Percentiles rank a stretch among this genome's conserved stretches.
These are phyloP conservation scores for Bryconaethiops microstoma DNA, from an alignment of 2,797 vertebrate genomes.

Conservation along the genomic window DNA sequence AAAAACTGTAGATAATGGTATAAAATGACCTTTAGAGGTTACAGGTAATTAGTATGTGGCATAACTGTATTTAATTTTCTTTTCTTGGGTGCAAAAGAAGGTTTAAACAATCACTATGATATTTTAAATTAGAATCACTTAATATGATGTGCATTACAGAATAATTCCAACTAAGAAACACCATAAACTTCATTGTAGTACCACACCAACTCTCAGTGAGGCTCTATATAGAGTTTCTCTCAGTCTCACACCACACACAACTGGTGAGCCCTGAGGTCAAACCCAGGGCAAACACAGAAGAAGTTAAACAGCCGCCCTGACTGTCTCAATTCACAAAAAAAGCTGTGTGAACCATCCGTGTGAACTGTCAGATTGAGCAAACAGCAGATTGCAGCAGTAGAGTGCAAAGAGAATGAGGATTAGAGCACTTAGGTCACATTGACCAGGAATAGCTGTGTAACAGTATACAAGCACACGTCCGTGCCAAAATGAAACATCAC, in stretches of 20 bases:
- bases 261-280: constrained; percentile 7
- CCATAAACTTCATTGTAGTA: no score
- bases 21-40: no score
- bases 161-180: no score
- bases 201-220: neutral
- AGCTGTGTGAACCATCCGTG: constrained; percentile 23
- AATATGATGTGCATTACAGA: no score
- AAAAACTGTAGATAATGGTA: no score
- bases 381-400: constrained; percentile 20
- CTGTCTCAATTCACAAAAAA: constrained; percentile 8
- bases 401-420: constrained; percentile 45
- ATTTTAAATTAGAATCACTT: no score
- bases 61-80: no score
- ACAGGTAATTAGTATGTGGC: no score
- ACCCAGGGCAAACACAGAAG: neutral
- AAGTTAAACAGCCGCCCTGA: neutral
- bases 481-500: constrained; percentile 56
- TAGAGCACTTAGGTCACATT: constrained; percentile 66
- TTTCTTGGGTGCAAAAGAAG: no score
- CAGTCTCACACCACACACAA: neutral
- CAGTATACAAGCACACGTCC: constrained; percentile 67
- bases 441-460: constrained; percentile 80
- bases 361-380: constrained; percentile 36
- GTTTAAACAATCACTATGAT: no score
- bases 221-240: neutral